Evolutionary conservation across 2,888 invertebrate species (phyloP).

Genomic region (Mythimna albipuncta): DNA sequence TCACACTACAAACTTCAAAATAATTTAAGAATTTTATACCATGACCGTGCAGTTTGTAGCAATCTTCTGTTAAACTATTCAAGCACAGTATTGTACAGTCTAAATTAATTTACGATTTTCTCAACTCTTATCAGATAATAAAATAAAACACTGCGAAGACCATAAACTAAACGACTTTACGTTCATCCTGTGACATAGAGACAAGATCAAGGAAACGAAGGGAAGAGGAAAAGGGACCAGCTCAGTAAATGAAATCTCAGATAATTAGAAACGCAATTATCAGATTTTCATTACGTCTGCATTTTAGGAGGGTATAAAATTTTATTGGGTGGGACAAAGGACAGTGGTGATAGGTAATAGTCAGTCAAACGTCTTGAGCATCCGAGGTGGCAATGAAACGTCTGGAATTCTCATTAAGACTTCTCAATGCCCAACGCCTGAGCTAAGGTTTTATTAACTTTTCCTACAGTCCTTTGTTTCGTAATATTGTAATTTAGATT

Average conservation of each 20-base stretch:
- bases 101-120: constrained; percentile 19
- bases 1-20: not conserved
- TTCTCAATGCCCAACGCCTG: constrained; percentile 20
- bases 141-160: constrained; percentile 31
- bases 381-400: constrained; percentile 38
- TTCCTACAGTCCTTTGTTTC: constrained; percentile 16
- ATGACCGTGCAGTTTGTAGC: no score
- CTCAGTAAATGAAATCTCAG: constrained; percentile 38
- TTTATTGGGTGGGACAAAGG: constrained; percentile 7
- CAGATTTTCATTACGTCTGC: constrained; percentile 40
- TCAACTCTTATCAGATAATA: constrained; percentile 2
- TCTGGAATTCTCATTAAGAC: constrained; percentile 51
- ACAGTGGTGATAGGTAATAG: constrained; percentile 14
- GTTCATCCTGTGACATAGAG: constrained; percentile 10
- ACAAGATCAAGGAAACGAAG: constrained; percentile 28
- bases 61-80: no score
- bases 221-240: not conserved
- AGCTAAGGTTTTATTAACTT: constrained; percentile 42
- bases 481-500: constrained; percentile 47
- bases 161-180: constrained; percentile 31
- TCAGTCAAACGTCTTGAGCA: constrained; percentile 31
- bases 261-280: constrained; percentile 44
- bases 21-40: no score
- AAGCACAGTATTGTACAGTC: not conserved
- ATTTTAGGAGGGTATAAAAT: constrained; percentile 29